Base-by-base conservation (phyloP, 2,888 invertebrate species). In the Ariolimax columbianus region DNA sequence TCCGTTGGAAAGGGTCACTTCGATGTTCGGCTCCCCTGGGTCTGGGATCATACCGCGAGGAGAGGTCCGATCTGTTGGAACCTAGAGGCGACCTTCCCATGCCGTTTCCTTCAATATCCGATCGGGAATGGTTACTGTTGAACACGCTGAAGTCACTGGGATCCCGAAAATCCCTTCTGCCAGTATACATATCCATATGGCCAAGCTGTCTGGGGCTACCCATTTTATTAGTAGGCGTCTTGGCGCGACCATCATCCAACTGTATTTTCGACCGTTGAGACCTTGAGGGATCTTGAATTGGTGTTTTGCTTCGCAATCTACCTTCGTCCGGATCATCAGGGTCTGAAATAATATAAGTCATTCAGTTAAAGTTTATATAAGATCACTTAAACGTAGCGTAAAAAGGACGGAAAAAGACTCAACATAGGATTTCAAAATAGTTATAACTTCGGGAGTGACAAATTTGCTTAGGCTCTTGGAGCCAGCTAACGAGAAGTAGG, bases 71-170 rank as follows among this genome's bases (percentile, higher is more conserved):
- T 6, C 86, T 33, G 77, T 63, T 43, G 7, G 92, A 90, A 7
- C 91, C 92, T 14, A 90, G 89, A 0, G 92, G 92, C 9, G 92
- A 92, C 14, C 91, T 87, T 19, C 91, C 86, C 55, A 82, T 47
- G 43, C 72, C 51, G 63, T 82, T 77, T 0, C 66, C 84, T 84
- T 89, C 87, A 84, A 88, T 86, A 70, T 90, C 91, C 26, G 88
- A 85, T 55, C 89, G 83, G 77, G 90, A 89, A 87, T 89, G 88
- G 77, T 89, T 88, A 63, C 88, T 84, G 77, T 86, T 83, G 78
- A 89, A 89, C 19, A 72, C 77, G 66, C 47, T 55, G 23, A 73
- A 78, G 66, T 83, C 81, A 26, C 75, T 51, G 6, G n/a, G 63
- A 36, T 82, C 73, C 47, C 84, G 86, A 30, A 68, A 75, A 11